phyloP scores from a whole-genome alignment of 2,113 vertebrate genomes.

The Coregonus clupeaformis region DNA sequence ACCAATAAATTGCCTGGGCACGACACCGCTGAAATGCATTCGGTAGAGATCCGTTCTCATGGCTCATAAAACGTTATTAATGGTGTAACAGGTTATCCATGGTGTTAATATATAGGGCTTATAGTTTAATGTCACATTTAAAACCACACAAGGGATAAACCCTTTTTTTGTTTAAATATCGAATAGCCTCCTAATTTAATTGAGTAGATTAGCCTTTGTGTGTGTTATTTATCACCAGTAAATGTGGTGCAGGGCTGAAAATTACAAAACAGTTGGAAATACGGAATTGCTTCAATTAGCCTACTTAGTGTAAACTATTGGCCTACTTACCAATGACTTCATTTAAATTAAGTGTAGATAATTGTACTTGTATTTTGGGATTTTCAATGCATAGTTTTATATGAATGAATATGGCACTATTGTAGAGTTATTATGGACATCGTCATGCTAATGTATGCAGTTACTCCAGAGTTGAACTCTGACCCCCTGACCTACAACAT shows the following conservation, averaged over 20 bases:
- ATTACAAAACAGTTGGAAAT: too few relatives aligned
- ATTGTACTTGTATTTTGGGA: background rate
- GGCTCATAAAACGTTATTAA: conserved; percentile 57
- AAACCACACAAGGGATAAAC: background rate
- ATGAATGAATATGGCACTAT: too few relatives aligned
- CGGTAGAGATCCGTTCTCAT: conserved; percentile 46
- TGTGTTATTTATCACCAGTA: background rate
- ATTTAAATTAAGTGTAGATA: too few relatives aligned
- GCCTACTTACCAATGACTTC: too few relatives aligned
- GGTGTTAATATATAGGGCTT: background rate
- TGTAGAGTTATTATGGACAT: too few relatives aligned
- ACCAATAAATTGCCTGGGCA: conserved; percentile 53
- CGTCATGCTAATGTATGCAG: conserved; percentile 64
- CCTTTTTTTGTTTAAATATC: background rate
- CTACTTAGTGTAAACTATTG: too few relatives aligned
- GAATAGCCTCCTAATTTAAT: background rate
- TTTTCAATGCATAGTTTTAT: background rate
- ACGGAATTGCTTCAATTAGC: too few relatives aligned
- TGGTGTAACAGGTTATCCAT: background rate
- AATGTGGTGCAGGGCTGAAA: background rate
- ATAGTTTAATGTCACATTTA: background rate
- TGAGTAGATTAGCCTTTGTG: background rate
- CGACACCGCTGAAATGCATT: conserved; percentile 33
- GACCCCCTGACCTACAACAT: conserved; percentile 83
- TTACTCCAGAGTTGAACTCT: conserved; percentile 81